A percentile compares a stretch with the other conserved stretches of the same genome.
Evolutionary conservation across 2,888 invertebrate species (phyloP).

Genomic region (Amitus sp.): DNA sequence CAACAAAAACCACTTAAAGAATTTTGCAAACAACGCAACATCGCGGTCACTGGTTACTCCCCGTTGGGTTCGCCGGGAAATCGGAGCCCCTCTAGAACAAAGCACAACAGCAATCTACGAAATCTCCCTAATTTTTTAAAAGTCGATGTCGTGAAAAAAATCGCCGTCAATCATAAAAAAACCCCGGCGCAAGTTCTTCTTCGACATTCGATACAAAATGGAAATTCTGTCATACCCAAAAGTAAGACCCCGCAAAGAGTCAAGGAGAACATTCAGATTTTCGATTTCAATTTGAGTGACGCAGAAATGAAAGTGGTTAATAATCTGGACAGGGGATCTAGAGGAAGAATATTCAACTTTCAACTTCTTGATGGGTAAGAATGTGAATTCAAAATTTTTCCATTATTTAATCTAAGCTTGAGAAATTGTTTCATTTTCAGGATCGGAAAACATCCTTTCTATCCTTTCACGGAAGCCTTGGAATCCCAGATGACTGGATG

Average conservation of each 20-base stretch:
- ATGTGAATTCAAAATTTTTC: conserved; percentile 32
- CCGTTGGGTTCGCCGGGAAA: conserved; percentile 69
- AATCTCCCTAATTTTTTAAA: conserved; percentile 71
- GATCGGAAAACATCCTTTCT: conserved; percentile 9
- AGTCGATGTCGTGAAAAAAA: conserved; percentile 69
- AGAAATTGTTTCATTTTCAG: conserved; percentile 28
- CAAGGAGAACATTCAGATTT: conserved; percentile 76
- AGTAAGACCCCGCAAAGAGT: conserved; percentile 77
- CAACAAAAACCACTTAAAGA: conserved; percentile 75
- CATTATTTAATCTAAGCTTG: too few species aligned
- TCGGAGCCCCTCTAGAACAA: too few species aligned
- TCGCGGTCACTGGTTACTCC: conserved; percentile 77
- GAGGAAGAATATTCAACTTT: background rate
- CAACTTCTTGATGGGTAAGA: too few species aligned
- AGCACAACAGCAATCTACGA: too few species aligned
- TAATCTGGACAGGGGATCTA: conserved; percentile 71
- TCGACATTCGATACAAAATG: conserved; percentile 75
- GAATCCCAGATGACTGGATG: too few species aligned
- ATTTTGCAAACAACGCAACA: conserved; percentile 72
- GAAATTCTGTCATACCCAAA: conserved; percentile 81
- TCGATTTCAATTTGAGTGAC: conserved; percentile 72
- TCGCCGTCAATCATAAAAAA: conserved; percentile 71
- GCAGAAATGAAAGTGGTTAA: conserved; percentile 65
- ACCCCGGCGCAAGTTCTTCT: conserved; percentile 78
- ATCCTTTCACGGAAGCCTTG: too few species aligned